Conservation (phyloP, 2,113 vertebrate genomes). For the Odocoileus hemionus region DNA sequence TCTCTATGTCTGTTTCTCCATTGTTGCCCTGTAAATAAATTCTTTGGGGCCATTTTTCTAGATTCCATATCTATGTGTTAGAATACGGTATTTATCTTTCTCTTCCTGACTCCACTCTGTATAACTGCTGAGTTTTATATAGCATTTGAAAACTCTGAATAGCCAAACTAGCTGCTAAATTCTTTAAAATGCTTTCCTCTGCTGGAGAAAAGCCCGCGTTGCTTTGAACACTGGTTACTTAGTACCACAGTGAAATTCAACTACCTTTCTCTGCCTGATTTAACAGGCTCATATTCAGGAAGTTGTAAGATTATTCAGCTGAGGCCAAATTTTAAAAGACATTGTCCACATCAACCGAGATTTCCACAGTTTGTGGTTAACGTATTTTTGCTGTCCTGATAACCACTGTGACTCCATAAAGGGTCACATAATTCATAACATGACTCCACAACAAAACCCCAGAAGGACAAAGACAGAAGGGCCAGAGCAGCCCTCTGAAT, state of each 20-base stretch:
- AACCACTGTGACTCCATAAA: background rate
- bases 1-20: background rate
- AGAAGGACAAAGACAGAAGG: background rate
- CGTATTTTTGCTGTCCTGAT: background rate
- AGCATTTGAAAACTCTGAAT: background rate
- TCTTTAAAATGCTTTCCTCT: background rate
- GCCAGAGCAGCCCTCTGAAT: background rate
- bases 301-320: background rate
- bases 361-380: background rate
- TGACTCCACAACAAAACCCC: background rate
- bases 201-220: background rate
- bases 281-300: constrained; percentile 5
- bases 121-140: background rate
- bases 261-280: background rate
- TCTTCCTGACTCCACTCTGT: background rate
- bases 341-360: background rate
- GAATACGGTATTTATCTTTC: background rate
- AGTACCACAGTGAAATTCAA: background rate
- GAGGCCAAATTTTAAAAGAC: background rate
- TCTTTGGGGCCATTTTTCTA: background rate
- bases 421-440: background rate
- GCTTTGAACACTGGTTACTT: background rate
- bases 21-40: background rate
- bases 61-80: background rate
- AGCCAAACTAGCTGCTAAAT: background rate